Conservation (phyloP, 2,113 vertebrate genomes). For the Hippolais icterina region DNA sequence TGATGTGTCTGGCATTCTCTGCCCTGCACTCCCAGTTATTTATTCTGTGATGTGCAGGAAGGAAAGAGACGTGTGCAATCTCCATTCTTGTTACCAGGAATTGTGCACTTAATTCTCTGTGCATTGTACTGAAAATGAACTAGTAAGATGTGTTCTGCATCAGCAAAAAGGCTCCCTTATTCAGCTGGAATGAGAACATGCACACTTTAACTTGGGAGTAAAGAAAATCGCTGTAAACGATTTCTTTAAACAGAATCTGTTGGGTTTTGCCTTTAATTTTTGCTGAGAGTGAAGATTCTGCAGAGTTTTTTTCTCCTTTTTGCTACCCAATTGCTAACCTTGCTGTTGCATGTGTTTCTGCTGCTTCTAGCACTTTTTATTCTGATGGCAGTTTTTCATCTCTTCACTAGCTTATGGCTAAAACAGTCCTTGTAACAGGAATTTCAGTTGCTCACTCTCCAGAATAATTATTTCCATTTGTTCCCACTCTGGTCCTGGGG, state of each 20-base stretch:
- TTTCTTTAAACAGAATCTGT: conserved; percentile 56
- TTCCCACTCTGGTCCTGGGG: neutral
- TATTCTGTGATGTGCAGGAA: conserved; percentile 1
- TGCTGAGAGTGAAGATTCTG: conserved; percentile 61
- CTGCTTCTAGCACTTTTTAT: conserved; percentile 64
- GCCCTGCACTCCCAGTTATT: neutral
- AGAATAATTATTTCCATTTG: conserved; percentile 39
- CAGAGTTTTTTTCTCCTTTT: neutral
- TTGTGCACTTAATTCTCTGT: conserved; percentile 65
- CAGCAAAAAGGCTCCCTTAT: conserved; percentile 63
- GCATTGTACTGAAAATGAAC: conserved; percentile 66
- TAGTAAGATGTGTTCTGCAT: conserved; percentile 62
- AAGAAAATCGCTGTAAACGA: conserved; percentile 49
- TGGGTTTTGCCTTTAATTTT: conserved; percentile 46
- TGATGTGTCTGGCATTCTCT: neutral
- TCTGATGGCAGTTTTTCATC: conserved; percentile 61
- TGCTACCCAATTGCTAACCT: conserved; percentile 38
- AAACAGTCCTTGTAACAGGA: neutral
- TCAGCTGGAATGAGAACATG: conserved; percentile 40
- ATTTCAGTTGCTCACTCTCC: conserved; percentile 9
- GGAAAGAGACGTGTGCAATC: conserved; percentile 41
- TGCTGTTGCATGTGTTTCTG: conserved; percentile 37
- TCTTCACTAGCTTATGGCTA: conserved; percentile 41
- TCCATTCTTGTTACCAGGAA: conserved; percentile 59
- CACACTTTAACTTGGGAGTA: conserved; percentile 19